Evolutionary conservation across 2,888 invertebrate species (phyloP).

Genomic region (Aporophyla nigra): DNA sequence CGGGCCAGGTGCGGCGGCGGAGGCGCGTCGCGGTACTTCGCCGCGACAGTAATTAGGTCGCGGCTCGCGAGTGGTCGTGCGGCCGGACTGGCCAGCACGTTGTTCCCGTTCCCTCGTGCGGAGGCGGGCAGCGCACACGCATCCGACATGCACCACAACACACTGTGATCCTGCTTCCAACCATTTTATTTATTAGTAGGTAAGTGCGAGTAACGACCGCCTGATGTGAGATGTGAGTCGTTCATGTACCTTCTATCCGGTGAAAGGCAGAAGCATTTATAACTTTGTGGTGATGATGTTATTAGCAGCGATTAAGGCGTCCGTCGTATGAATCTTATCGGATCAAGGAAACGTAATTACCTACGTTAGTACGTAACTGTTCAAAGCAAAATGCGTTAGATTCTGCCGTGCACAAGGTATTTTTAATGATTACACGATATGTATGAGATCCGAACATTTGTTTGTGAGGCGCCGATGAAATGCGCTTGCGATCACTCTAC

Average conservation of each 20-base stretch:
- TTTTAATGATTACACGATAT: slow-evolving; percentile 54
- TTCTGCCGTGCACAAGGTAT: slow-evolving; percentile 28
- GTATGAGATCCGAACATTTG: slow-evolving; percentile 10
- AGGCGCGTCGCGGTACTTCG: slow-evolving; percentile 1
- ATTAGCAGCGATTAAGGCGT: slow-evolving; percentile 2
- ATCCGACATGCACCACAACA: not conserved
- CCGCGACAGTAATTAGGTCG: slow-evolving; percentile 39
- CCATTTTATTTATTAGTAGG: slow-evolving; percentile 27
- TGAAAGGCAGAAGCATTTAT: slow-evolving; percentile 20
- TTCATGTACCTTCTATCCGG: not conserved
- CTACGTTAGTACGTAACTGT: slow-evolving; percentile 3
- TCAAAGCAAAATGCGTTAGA: slow-evolving; percentile 18
- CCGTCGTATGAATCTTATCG: slow-evolving; percentile 20
- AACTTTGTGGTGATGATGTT: slow-evolving; percentile 8
- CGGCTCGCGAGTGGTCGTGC: slow-evolving; percentile 35
- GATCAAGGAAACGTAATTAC: slow-evolving; percentile 13
- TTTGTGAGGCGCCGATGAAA: slow-evolving; percentile 8
- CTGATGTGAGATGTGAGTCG: not conserved
- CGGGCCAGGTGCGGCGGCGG: not conserved
- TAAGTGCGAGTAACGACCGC: slow-evolving; percentile 15
- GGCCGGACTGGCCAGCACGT: slow-evolving; percentile 14
- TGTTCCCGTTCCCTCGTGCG: not conserved
- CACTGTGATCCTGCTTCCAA: slow-evolving; percentile 15
- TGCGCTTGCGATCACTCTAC: slow-evolving; percentile 21
- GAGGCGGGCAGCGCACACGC: slow-evolving; percentile 22